Conservation (phyloP, 2,113 vertebrate genomes). For the Oenanthe melanoleuca region DNA sequence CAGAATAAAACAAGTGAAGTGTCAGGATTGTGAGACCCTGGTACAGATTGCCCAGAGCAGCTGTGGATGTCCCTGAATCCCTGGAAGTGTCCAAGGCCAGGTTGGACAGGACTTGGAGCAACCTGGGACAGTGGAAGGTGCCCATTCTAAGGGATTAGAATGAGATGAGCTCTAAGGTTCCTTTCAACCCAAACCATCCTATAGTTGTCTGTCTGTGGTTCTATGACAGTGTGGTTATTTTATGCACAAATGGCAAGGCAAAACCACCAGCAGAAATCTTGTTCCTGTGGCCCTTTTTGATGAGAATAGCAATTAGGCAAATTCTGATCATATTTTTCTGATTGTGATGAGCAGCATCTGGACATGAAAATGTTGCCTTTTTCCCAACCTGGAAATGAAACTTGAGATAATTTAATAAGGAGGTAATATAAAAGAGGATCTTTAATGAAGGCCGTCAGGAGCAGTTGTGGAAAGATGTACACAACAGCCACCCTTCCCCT, state of each 20-base stretch:
- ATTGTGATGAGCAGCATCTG: neutral
- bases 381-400: neutral
- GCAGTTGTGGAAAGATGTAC: neutral
- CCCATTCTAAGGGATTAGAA: neutral
- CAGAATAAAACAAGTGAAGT: neutral
- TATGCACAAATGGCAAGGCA: neutral
- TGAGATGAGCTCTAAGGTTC: neutral
- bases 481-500: neutral
- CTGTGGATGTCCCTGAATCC: neutral
- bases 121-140: neutral
- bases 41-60: neutral
- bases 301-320: neutral
- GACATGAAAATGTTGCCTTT: neutral
- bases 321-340: neutral
- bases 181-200: neutral
- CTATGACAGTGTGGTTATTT: neutral
- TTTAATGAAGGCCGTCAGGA: neutral
- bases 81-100: neutral
- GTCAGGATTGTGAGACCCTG: neutral
- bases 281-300: neutral
- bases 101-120: accelerated
- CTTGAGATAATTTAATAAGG: neutral
- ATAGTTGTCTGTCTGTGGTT: neutral
- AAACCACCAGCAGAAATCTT: neutral
- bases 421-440: neutral